Percentiles rank a stretch among this genome's conserved stretches.
Conservation (phyloP, 2,113 vertebrate species). For the Sialia sialis region DNA sequence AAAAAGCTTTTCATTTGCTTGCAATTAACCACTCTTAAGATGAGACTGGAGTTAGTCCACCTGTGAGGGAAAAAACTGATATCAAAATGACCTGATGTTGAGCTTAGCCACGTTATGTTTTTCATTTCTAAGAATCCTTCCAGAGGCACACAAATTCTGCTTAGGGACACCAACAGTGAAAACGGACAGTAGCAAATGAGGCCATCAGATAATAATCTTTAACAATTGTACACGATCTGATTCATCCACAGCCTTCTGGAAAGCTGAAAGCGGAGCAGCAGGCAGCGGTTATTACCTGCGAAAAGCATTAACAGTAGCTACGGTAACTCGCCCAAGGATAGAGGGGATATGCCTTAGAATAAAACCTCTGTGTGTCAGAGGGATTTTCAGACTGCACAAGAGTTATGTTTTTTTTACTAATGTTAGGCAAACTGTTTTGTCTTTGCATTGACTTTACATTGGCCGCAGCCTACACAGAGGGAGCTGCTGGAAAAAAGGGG, state of each 20-base stretch:
- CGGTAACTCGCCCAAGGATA: constrained; percentile 26
- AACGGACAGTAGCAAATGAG: not conserved
- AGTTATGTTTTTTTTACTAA: constrained; percentile 73
- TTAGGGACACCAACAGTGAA: not conserved
- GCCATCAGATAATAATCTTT: constrained; percentile 15
- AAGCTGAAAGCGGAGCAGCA: constrained; percentile 11
- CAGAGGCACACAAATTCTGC: not conserved
- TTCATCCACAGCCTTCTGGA: not conserved
- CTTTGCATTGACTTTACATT: constrained; percentile 90
- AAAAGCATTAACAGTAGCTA: constrained; percentile 65
- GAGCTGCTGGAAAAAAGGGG: constrained; percentile 79
- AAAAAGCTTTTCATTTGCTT: not conserved
- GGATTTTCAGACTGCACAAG: constrained; percentile 63
- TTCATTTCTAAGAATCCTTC: not conserved
- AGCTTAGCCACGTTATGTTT: not conserved
- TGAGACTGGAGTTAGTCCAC: not conserved
- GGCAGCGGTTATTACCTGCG: constrained; percentile 51
- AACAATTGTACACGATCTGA: not conserved
- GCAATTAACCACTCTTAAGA: not conserved
- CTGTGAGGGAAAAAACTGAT: not conserved
- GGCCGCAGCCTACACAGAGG: constrained; percentile 83
- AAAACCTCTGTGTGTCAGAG: constrained; percentile 66
- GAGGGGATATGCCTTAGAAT: constrained; percentile 53
- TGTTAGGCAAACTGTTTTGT: constrained; percentile 99
- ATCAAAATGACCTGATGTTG: not conserved